Percentiles rank a stretch among this genome's conserved stretches.
These are phyloP conservation scores for Camponotus fellah DNA, from an alignment of 2,888 invertebrate species.

Conservation along the genomic window DNA sequence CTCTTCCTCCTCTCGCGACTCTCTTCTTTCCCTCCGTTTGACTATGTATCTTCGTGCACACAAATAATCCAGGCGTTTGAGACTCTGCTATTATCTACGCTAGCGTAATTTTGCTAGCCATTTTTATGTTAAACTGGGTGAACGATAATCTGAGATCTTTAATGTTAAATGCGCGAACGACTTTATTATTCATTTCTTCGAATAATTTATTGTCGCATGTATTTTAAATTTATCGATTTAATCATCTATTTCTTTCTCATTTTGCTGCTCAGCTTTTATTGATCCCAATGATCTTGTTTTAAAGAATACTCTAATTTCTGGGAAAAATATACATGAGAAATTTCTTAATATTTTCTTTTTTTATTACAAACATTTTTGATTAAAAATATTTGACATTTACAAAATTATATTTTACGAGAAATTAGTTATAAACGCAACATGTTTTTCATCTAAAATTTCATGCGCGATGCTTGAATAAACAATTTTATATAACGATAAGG, in stretches of 20 bases:
- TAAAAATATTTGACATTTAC: background rate
- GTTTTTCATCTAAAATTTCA: background rate
- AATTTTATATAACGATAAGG: background rate
- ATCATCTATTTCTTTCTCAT: background rate
- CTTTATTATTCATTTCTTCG: background rate
- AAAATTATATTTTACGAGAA: slow-evolving; percentile 4
- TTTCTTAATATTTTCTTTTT: background rate
- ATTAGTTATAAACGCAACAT: background rate
- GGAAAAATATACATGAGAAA: background rate
- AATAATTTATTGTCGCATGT: background rate
- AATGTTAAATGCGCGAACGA: background rate
- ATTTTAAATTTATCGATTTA: background rate
- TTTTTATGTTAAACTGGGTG: background rate
- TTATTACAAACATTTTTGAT: background rate
- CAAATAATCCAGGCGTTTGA: background rate
- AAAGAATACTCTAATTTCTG: background rate
- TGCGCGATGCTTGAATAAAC: background rate
- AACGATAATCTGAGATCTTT: slow-evolving; percentile 17
- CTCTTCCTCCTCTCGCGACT: background rate
- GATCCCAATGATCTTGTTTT: background rate
- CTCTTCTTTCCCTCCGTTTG: background rate
- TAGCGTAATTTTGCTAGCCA: slow-evolving; percentile 20
- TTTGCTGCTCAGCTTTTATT: background rate
- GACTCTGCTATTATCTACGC: background rate
- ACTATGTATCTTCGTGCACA: slow-evolving; percentile 53